These are phyloP conservation scores for Eumerus sabulonum DNA, from an alignment of 2,888 invertebrate species.

Conservation along the genomic window DNA sequence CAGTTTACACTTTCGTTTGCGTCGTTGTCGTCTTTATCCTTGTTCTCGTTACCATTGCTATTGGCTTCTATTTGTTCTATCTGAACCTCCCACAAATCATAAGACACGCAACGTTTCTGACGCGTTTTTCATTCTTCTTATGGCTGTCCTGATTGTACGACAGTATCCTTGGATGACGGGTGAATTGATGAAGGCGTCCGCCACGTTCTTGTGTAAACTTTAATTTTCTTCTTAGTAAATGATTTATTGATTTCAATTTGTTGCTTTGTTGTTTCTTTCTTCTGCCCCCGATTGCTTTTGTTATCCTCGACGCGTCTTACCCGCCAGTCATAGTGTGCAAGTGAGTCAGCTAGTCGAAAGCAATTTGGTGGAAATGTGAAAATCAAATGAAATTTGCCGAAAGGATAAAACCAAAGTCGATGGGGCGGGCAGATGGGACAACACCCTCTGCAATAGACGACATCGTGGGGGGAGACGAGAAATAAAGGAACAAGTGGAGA, in stretches of 20 bases:
- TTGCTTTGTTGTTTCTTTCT: slow-evolving; percentile 24
- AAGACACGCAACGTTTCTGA: slow-evolving; percentile 47
- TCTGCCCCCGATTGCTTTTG: too few relatives aligned
- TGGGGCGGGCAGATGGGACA: background rate
- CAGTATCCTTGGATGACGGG: background rate
- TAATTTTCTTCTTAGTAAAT: slow-evolving; percentile 65
- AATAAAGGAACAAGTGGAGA: background rate
- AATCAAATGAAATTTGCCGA: slow-evolving; percentile 66
- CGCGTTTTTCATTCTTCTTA: background rate
- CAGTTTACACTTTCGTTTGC: slow-evolving; percentile 22
- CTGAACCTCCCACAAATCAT: slow-evolving; percentile 61
- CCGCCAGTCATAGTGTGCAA: background rate
- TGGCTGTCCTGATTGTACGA: background rate
- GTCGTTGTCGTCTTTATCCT: background rate
- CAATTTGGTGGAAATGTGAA: slow-evolving; percentile 66
- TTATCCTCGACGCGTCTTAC: too few relatives aligned
- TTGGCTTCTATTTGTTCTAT: slow-evolving; percentile 44
- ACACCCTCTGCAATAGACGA: background rate
- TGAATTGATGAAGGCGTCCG: background rate
- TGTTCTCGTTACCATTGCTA: background rate
- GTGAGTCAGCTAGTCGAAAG: slow-evolving; percentile 46
- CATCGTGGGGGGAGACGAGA: too few relatives aligned
- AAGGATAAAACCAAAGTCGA: slow-evolving; percentile 56
- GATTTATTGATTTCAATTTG: slow-evolving; percentile 68
- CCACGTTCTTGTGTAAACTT: slow-evolving; percentile 58